Conservation (phyloP, 64 coral and sea anemone species). For the Cladopsammia gracilis region DNA sequence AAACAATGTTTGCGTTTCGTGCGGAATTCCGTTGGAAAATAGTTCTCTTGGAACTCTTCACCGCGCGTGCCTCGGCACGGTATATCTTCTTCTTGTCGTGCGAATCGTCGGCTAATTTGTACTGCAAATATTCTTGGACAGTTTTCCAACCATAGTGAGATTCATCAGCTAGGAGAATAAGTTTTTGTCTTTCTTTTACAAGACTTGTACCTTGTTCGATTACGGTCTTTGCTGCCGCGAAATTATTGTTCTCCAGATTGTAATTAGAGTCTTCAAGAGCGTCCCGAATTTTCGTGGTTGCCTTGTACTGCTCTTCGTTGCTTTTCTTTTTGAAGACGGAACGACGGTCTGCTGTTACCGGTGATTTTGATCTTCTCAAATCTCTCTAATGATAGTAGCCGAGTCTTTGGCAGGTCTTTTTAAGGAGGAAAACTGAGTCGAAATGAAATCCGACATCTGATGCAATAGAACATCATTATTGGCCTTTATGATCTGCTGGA, state of each 20-base stretch:
- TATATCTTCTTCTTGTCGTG: slow-evolving; percentile 40
- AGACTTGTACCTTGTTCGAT: slow-evolving; percentile 44
- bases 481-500: not conserved
- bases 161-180: slow-evolving; percentile 35
- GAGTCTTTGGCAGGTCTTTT: slow-evolving; percentile 20
- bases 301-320: slow-evolving; percentile 52
- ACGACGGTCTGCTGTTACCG: not conserved
- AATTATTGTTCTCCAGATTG: not conserved
- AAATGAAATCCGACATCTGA: slow-evolving; percentile 51
- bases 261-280: slow-evolving; percentile 50
- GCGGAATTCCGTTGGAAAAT: not conserved
- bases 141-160: slow-evolving; percentile 54
- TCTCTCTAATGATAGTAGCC: slow-evolving; percentile 5
- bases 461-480: slow-evolving; percentile 10
- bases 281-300: slow-evolving; percentile 28
- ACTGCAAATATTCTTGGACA: slow-evolving; percentile 10
- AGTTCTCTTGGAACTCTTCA: not conserved
- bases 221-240: slow-evolving; percentile 27
- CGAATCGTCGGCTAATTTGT: slow-evolving; percentile 40
- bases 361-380: slow-evolving; percentile 7
- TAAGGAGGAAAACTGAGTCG: slow-evolving; percentile 18
- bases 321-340: slow-evolving; percentile 38
- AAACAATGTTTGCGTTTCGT: not conserved
- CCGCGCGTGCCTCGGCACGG: not conserved
- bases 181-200: slow-evolving; percentile 21